phyloP scores from a whole-genome alignment of 2,888 invertebrate species.

The Leptinotarsa juncta region DNA sequence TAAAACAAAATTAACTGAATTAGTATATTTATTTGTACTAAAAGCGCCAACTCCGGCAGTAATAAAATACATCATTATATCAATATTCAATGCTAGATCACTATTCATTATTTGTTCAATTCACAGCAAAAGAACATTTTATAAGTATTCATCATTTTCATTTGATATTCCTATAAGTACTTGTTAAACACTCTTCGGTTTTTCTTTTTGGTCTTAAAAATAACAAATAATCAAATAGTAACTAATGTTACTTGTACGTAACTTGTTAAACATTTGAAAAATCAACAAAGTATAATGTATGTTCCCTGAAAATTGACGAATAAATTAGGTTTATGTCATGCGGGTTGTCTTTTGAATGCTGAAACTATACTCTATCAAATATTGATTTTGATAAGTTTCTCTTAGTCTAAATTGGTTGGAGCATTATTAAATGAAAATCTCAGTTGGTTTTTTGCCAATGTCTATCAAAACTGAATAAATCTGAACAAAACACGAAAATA shows the following conservation, averaged over 20 bases:
- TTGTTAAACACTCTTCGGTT: not conserved
- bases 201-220: not conserved
- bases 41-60: not conserved
- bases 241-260: not conserved
- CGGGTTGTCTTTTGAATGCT: too few species aligned
- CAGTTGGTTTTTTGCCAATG: too few species aligned
- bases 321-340: not conserved
- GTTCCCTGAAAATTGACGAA: not conserved
- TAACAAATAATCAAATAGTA: not conserved
- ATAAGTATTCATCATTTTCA: not conserved
- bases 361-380: too few species aligned
- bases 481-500: too few species aligned
- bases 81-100: not conserved
- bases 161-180: not conserved
- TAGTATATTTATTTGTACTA: slow-evolving; percentile 1
- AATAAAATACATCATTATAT: not conserved
- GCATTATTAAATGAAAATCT: too few species aligned
- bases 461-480: too few species aligned
- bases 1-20: not conserved
- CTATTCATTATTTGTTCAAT: too few species aligned
- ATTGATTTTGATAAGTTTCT: slow-evolving; percentile 6
- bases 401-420: too few species aligned
- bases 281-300: slow-evolving; percentile 13
- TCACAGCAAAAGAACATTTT: too few species aligned
- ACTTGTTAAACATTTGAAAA: not conserved